phyloP scores from a whole-genome alignment of 2,113 vertebrate species.

The Laticauda laticaudata region DNA sequence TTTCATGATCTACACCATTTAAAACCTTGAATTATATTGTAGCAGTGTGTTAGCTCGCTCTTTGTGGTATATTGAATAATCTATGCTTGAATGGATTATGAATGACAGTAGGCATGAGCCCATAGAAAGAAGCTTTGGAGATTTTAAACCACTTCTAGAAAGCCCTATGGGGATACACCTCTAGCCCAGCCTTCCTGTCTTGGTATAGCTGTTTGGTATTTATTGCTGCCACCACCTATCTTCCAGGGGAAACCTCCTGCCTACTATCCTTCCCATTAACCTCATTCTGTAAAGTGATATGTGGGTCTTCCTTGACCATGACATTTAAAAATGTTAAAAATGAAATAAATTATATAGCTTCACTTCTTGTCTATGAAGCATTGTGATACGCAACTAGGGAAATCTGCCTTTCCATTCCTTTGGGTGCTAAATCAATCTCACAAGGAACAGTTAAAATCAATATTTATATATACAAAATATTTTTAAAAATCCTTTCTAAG shows the following conservation, averaged over 20 bases:
- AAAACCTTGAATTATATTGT: not conserved
- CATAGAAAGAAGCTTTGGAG: not conserved
- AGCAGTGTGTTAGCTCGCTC: not conserved
- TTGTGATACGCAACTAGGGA: not conserved
- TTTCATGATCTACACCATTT: not conserved
- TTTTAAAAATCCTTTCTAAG: not conserved
- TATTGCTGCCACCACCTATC: not conserved
- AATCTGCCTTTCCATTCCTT: not conserved
- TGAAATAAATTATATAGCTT: not conserved
- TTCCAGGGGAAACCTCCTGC: not conserved
- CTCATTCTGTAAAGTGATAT: not conserved
- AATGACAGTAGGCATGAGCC: not conserved
- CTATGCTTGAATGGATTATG: not conserved
- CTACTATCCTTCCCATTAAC: not conserved
- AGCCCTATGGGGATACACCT: not conserved
- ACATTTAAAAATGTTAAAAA: not conserved
- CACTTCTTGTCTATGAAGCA: not conserved
- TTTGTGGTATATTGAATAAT: not conserved
- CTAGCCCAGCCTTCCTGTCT: not conserved
- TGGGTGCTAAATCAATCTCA: not conserved
- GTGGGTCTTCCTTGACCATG: not conserved
- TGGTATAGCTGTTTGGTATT: not conserved
- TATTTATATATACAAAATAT: not conserved
- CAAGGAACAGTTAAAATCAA: not conserved
- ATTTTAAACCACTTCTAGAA: not conserved